Percentiles rank a stretch among this genome's conserved stretches.
Conservation (phyloP, 1,140 invertebrate genomes). For the Drosophila watanabei region DNA sequence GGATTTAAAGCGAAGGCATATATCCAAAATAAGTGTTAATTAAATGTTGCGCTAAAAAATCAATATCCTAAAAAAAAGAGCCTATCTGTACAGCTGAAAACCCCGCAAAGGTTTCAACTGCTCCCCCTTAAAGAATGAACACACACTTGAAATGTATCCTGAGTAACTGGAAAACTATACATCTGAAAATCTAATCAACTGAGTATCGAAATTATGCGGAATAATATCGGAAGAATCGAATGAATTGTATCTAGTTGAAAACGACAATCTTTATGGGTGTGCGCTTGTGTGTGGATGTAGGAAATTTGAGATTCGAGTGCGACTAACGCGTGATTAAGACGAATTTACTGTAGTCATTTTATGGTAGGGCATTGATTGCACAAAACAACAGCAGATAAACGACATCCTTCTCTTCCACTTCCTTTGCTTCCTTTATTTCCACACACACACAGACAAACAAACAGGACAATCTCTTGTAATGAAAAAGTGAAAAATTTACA, state of each 20-base stretch:
- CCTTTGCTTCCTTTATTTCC: conserved; percentile 28
- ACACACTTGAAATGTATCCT: conserved; percentile 19
- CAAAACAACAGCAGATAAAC: conserved; percentile 38
- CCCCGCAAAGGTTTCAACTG: conserved; percentile 70
- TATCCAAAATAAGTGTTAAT: conserved; percentile 48
- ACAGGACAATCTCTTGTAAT: conserved; percentile 78
- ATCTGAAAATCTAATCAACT: conserved; percentile 4
- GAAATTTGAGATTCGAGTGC: conserved; percentile 35
- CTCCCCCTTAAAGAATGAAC: neutral
- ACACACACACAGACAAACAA: conserved; percentile 34
- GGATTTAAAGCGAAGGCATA: conserved; percentile 32
- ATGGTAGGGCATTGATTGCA: conserved; percentile 48
- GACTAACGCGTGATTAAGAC: conserved; percentile 80
- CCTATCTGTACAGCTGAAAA: conserved; percentile 42
- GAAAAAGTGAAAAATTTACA: conserved; percentile 49
- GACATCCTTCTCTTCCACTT: conserved; percentile 18
- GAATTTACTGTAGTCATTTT: conserved; percentile 80
- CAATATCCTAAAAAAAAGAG: conserved; percentile 1
- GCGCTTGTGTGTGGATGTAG: conserved; percentile 28
- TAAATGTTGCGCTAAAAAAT: conserved; percentile 57
- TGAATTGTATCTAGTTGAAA: conserved; percentile 45
- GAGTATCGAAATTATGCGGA: conserved; percentile 15
- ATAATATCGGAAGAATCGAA: conserved; percentile 22
- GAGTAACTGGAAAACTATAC: conserved; percentile 11
- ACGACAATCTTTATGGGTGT: conserved; percentile 73